These are phyloP conservation scores for Dromius quadrimaculatus DNA, from an alignment of 2,888 invertebrate genomes.

Conservation along the genomic window DNA sequence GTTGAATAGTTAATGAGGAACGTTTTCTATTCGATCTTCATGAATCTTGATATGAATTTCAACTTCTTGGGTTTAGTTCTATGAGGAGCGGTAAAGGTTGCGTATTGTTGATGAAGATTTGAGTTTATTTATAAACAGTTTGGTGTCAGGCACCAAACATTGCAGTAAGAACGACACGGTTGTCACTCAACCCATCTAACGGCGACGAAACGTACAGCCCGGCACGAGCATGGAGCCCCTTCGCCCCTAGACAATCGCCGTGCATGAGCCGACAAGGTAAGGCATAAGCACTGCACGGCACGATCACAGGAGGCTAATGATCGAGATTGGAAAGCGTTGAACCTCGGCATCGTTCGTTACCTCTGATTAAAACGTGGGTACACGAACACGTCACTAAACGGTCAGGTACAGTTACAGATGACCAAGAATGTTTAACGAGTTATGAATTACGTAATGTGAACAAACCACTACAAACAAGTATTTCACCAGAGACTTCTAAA, in stretches of 20 bases:
- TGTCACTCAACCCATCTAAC: conserved; percentile 13
- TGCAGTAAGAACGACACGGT: conserved; percentile 14
- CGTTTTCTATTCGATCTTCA: too few species aligned
- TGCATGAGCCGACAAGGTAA: conserved; percentile 15
- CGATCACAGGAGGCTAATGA: conserved; percentile 51
- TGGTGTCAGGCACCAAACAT: conserved; percentile 29
- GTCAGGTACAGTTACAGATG: conserved; percentile 38
- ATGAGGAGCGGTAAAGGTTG: too few species aligned
- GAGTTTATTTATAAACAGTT: neutral
- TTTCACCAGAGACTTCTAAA: too few species aligned
- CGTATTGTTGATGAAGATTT: too few species aligned
- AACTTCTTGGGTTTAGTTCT: too few species aligned
- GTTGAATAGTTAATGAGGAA: too few species aligned
- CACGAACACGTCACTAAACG: conserved; percentile 44
- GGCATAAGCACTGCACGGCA: conserved; percentile 37
- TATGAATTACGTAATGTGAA: conserved; percentile 36
- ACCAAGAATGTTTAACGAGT: conserved; percentile 35
- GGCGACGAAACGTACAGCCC: conserved; percentile 3
- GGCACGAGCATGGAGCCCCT: neutral
- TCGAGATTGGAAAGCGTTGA: conserved; percentile 52
- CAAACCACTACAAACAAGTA: neutral
- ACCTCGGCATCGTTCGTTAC: conserved; percentile 52
- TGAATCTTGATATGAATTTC: too few species aligned
- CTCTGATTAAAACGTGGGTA: conserved; percentile 52
- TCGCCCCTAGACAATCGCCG: neutral